These are phyloP conservation scores for Fragum sueziense DNA, from an alignment of 2,888 invertebrate species.

Conservation along the genomic window DNA sequence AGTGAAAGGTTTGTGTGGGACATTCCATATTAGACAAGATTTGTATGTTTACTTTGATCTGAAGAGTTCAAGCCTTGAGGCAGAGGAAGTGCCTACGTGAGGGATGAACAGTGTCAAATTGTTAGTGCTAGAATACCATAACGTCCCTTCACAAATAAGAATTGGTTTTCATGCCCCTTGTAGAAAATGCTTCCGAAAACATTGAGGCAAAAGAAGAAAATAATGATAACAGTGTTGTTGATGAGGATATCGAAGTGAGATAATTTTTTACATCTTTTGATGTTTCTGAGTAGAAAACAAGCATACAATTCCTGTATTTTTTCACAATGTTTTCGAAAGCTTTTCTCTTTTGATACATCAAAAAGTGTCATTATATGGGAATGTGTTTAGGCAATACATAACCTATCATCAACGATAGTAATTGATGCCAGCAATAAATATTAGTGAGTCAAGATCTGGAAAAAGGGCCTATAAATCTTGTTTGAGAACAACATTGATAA, in stretches of 20 bases:
- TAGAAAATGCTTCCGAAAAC: no score
- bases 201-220: background rate
- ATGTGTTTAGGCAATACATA: background rate
- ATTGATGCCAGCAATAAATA: no score
- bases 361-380: background rate
- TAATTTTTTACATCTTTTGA: background rate
- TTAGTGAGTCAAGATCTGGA: no score
- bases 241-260: no score
- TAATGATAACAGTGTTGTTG: no score
- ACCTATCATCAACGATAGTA: background rate
- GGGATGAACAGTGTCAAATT: no score
- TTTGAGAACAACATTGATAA: no score
- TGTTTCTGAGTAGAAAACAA: background rate
- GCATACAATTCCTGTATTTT: background rate
- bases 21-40: background rate
- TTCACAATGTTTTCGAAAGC: background rate
- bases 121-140: no score
- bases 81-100: background rate
- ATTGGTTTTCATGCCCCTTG: no score
- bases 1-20: background rate
- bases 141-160: no score
- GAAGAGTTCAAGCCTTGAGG: background rate
- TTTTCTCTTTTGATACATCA: background rate
- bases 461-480: background rate
- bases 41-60: background rate